Conservation (phyloP, 2,888 invertebrate genomes). For the Hirtodrosophila confusa region DNA sequence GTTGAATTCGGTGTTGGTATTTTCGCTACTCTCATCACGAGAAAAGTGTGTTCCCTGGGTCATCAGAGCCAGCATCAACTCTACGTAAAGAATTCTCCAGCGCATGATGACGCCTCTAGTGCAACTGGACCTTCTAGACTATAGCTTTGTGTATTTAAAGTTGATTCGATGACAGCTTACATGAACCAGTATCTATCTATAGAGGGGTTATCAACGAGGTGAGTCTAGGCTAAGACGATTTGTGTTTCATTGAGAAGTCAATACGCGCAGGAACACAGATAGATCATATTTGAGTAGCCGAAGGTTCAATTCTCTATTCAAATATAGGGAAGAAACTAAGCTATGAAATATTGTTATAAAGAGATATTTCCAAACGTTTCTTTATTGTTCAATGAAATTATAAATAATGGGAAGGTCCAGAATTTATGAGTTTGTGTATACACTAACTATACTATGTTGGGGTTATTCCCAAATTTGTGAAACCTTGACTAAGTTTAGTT, state of each 20-base stretch:
- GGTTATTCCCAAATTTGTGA: too few relatives aligned
- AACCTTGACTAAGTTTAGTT: too few relatives aligned
- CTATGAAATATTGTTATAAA: too few relatives aligned
- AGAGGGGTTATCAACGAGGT: constrained; percentile 57
- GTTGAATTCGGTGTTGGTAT: constrained; percentile 55
- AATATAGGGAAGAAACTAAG: neutral
- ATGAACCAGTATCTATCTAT: constrained; percentile 2
- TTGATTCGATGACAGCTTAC: neutral
- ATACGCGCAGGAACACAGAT: constrained; percentile 1
- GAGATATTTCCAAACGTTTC: too few relatives aligned
- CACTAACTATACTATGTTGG: too few relatives aligned
- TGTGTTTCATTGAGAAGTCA: constrained; percentile 31
- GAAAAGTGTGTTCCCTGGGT: constrained; percentile 34
- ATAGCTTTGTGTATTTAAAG: constrained; percentile 24
- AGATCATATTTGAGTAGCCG: constrained; percentile 1
- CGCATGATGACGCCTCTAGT: constrained; percentile 39
- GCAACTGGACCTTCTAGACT: constrained; percentile 42
- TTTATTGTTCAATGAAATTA: too few relatives aligned
- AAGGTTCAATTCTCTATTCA: constrained; percentile 2
- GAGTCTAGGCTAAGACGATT: constrained; percentile 12
- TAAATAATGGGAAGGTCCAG: too few relatives aligned
- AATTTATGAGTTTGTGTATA: too few relatives aligned
- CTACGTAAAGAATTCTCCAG: constrained; percentile 10
- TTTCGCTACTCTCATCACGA: constrained; percentile 61
- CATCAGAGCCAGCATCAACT: constrained; percentile 35